Evolutionary conservation across 2,888 invertebrate genomes (phyloP), one percentile per base, ranked within the genome.

Genomic region (Pemphredon lugubris): DNA sequence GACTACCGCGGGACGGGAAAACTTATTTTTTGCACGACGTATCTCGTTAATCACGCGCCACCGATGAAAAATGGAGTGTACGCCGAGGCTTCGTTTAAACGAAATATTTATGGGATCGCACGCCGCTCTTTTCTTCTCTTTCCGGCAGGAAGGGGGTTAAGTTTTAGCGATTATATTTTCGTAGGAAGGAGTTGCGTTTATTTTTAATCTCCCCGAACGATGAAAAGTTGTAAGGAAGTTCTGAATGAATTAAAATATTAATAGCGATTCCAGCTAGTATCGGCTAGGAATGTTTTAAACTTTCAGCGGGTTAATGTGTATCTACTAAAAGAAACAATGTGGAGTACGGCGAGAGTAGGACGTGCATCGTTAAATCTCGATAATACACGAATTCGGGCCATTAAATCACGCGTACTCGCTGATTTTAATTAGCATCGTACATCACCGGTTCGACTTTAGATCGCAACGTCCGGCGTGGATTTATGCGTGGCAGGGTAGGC

Each of bases 61-160:
- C 5, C 26, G 76, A 60, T 63, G 76, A 77, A 40, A 67, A 61
- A 42, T 70, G 70, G 54, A 73, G 44, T 39, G 42, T 23, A 21
- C 20, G 32, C n/a, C 9, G 53, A 34, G 14, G 26, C 44, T 6
- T 44, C 51, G 26, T 21, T 20, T 30, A 34, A 20, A 32, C 1
- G 9, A 11, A 26, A 34, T 7, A 14, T 13, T 40, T n/a, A 34
- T 26, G 4, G 26, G 14, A 13, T n/a, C 57, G 16, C 16, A 11
- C n/a, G 18, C n/a, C 5, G 9, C n/a, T 18, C 14, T 37, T 39
- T 39, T 7, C 13, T 1, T 26, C 7, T 26, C 7, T 26, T 5
- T n/a, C n/a, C n/a, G n/a, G n/a, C n/a, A n/a, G n/a, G n/a, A n/a
- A n/a, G n/a, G n/a, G n/a, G n/a, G n/a, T n/a, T n/a, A n/a, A n/a